Percentiles rank a stretch among this genome's conserved stretches.
phyloP scores from a whole-genome alignment of 1,140 invertebrate species.

The Oppia nitens region DNA sequence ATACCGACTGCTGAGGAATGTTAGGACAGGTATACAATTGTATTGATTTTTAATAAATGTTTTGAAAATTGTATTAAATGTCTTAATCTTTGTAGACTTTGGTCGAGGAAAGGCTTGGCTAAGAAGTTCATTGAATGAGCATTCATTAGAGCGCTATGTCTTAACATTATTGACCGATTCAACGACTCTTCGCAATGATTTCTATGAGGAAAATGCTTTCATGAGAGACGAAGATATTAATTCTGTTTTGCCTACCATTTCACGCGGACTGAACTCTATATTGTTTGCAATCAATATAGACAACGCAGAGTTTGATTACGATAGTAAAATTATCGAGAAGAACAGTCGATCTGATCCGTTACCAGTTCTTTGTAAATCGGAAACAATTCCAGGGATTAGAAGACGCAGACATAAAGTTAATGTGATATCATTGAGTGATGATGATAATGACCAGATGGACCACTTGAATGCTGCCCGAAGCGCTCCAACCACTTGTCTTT shows the following conservation, averaged over 20 bases:
- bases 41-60: background rate
- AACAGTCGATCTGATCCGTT: background rate
- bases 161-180: conserved; percentile 50
- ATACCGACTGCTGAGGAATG: conserved; percentile 56
- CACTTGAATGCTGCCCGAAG: conserved; percentile 22
- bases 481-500: conserved; percentile 43
- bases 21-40: conserved; percentile 40
- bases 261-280: conserved; percentile 59
- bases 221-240: conserved; percentile 53
- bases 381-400: background rate
- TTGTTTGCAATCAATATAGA: conserved; percentile 79
- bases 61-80: background rate
- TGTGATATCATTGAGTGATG: conserved; percentile 5
- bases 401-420: background rate
- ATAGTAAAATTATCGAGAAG: background rate
- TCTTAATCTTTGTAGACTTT: conserved; percentile 33
- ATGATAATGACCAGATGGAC: background rate
- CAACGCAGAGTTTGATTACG: conserved; percentile 53
- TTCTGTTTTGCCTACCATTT: conserved; percentile 56
- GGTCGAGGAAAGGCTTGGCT: conserved; percentile 62
- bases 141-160: conserved; percentile 64
- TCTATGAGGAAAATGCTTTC: conserved; percentile 70
- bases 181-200: conserved; percentile 32
- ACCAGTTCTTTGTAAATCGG: background rate
- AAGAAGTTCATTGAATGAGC: conserved; percentile 65